These are phyloP conservation scores for Triops cancriformis DNA, from an alignment of 1,140 invertebrate species.

Conservation along the genomic window DNA sequence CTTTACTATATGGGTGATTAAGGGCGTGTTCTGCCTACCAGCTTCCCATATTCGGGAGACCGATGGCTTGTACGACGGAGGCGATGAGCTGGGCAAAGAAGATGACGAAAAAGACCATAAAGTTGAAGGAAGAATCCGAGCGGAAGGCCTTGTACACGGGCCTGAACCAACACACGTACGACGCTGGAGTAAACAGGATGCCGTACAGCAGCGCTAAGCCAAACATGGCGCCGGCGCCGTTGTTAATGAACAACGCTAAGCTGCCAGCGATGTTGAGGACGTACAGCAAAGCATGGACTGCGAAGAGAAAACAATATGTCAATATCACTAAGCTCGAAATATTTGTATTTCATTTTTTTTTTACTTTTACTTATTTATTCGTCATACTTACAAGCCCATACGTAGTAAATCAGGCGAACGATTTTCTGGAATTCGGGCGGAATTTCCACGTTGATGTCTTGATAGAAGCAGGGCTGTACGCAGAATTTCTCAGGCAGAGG, in stretches of 20 bases:
- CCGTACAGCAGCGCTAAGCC: slow-evolving; percentile 83
- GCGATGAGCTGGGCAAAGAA: slow-evolving; percentile 96
- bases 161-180: slow-evolving; percentile 94
- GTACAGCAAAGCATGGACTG: slow-evolving; percentile 80
- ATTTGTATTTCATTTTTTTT: too few species aligned
- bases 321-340: too few species aligned
- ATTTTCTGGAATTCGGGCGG: slow-evolving; percentile 93
- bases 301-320: slow-evolving; percentile 42
- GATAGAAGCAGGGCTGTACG: slow-evolving; percentile 96
- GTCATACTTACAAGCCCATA: slow-evolving; percentile 87
- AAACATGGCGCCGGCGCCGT: slow-evolving; percentile 64
- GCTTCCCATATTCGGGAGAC: slow-evolving; percentile 64
- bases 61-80: slow-evolving; percentile 77
- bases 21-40: slow-evolving; percentile 52
- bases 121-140: slow-evolving; percentile 97
- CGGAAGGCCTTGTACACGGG: slow-evolving; percentile 80
- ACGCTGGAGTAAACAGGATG: slow-evolving; percentile 87
- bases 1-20: too few species aligned
- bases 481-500: slow-evolving; percentile 85
- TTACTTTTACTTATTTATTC: neutral
- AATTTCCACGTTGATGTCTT: slow-evolving; percentile 99
- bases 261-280: slow-evolving; percentile 77
- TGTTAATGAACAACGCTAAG: slow-evolving; percentile 56
- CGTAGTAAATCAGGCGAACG: slow-evolving; percentile 86
- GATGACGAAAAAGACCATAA: slow-evolving; percentile 99